phyloP scores from a whole-genome alignment of 2,797 vertebrate species.

The Chaenodraco wilsoni region DNA sequence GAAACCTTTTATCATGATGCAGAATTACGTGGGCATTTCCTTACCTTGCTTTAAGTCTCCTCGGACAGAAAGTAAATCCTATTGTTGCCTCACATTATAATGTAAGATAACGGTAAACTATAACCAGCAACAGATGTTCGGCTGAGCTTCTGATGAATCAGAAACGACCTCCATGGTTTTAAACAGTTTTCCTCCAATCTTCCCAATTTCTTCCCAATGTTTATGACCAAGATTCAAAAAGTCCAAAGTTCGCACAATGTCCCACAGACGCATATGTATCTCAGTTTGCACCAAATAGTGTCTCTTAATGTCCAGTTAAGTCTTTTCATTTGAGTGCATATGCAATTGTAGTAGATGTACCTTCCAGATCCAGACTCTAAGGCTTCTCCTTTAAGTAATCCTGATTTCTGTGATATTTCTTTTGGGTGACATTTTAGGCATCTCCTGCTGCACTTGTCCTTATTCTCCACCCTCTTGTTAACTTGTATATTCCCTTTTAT shows the following conservation, averaged over 20 bases:
- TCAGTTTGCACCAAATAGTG: too few relatives aligned
- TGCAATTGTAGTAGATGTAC: background rate
- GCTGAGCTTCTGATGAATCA: background rate
- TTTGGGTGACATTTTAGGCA: background rate
- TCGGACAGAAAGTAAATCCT: background rate
- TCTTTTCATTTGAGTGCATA: background rate
- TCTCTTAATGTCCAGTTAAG: background rate
- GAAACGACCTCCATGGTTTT: background rate
- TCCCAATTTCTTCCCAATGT: background rate
- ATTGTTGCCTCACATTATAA: background rate
- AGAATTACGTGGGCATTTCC: background rate
- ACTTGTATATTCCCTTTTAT: background rate
- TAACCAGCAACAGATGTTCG: background rate
- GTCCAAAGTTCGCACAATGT: background rate
- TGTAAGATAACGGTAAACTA: background rate
- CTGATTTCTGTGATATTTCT: background rate
- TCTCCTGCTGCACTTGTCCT: background rate
- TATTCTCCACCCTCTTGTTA: background rate
- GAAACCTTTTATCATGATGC: too few relatives aligned
- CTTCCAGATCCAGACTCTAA: background rate
- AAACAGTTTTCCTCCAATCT: background rate
- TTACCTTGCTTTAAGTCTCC: background rate
- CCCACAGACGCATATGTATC: too few relatives aligned
- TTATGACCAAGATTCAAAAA: background rate
- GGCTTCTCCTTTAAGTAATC: background rate